Conservation (phyloP, 2,797 vertebrate genomes). For the Gambusia yucatana region DNA sequence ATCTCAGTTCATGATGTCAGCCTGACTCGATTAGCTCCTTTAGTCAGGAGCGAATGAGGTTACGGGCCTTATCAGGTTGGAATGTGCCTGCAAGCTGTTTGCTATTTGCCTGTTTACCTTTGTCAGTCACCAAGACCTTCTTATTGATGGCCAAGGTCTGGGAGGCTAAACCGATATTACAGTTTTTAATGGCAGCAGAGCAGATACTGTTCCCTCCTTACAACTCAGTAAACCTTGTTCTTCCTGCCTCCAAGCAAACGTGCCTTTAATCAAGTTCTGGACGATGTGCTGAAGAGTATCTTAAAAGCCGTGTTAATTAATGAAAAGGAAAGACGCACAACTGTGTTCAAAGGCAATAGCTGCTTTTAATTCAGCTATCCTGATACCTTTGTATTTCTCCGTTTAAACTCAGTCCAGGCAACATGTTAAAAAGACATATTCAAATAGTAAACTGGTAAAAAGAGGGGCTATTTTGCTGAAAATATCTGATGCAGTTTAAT, state of each 20-base stretch:
- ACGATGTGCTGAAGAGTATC: constrained; percentile 50
- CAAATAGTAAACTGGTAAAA: constrained; percentile 55
- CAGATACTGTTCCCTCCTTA: constrained; percentile 59
- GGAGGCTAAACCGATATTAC: constrained; percentile 75
- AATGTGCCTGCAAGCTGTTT: constrained; percentile 74
- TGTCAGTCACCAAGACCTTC: constrained; percentile 72
- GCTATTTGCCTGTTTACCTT: constrained; percentile 76
- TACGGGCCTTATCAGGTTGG: constrained; percentile 76
- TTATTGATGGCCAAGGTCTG: constrained; percentile 68
- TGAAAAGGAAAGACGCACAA: constrained; percentile 24
- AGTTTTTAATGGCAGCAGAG: constrained; percentile 72
- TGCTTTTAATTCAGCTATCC: constrained; percentile 42
- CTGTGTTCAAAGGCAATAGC: constrained; percentile 23
- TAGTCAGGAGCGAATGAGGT: constrained; percentile 73
- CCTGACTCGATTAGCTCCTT: constrained; percentile 76
- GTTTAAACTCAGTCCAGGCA: constrained; percentile 19
- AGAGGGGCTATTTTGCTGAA: constrained; percentile 62
- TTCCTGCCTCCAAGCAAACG: constrained; percentile 61
- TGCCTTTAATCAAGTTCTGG: constrained; percentile 68
- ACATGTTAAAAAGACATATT: constrained; percentile 43
- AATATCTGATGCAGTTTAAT: constrained; percentile 59
- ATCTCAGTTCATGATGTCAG: constrained; percentile 78
- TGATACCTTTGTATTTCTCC: constrained; percentile 37
- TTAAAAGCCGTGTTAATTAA: constrained; percentile 63
- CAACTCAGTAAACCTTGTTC: constrained; percentile 51